Evolutionary conservation across 2,888 invertebrate species (phyloP), one percentile per base, ranked within the genome.

Genomic region (Temnothorax unifasciatus): DNA sequence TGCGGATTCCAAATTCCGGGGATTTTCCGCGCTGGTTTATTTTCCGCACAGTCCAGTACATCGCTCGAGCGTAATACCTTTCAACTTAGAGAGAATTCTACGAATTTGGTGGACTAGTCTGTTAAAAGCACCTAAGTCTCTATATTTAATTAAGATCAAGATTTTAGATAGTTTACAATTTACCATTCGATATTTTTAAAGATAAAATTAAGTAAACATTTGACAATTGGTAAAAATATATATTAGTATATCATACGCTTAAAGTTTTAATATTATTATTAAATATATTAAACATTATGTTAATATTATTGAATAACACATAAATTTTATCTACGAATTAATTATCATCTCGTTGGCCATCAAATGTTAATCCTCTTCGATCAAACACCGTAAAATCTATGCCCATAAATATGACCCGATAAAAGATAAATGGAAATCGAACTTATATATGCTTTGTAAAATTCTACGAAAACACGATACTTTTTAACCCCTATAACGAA

Each of bases 1-100:
- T 68, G 54, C 25, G 41, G 21, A 64, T 41, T 63, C 63, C 38
- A 38, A 76, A 76, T 76, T 66, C 38, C 50, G 18, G 9, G 38
- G 8, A 77, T 77, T 77, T 77, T 68, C n/a, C 44, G 11, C 25
- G 41, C 25, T 11, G 4, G 44, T 29, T 29, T 25, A 74, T 59
- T 74, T 74, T 41, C 15, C 38, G 54, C 25, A 15, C 54, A 21
- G 21, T 41, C 11, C 41, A 21, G n/a, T 34, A 4, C 29, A 29
- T 29, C 29, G 1, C 8, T 8, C 57, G 34, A 47, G 21, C 44
- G 9, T 11, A 5, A 61, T n/a, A 25, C 5, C n/a, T 76, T 76
- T 52, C 21, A 47, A 5, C 3, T 38, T 5, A 6, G n/a, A 38
- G 25, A 64, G 38, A 52, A 77, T 76, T 66, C 52, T 21, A 13